These are phyloP conservation scores for Probosciger aterrimus DNA, from an alignment of 2,113 vertebrate genomes.

Conservation along the genomic window DNA sequence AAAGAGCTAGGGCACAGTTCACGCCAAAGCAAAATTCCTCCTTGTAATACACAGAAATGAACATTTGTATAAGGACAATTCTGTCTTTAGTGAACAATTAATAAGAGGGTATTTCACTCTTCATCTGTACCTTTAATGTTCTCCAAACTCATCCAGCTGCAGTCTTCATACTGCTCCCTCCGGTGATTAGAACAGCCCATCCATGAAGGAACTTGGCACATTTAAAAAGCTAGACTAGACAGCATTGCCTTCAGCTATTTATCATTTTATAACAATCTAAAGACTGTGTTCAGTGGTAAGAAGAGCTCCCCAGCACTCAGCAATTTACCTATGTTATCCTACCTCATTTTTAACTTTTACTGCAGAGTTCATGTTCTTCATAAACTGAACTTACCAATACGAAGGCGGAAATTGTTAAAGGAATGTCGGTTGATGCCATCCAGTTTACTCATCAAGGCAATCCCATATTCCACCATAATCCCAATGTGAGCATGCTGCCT, in stretches of 20 bases:
- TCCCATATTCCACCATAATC: constrained; percentile 95
- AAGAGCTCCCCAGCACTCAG: background rate
- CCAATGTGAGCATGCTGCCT: constrained; percentile 91
- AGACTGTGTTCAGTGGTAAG: too few species aligned
- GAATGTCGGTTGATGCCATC: constrained; percentile 98
- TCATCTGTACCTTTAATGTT: background rate
- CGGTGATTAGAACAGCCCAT: background rate
- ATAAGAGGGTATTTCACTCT: background rate
- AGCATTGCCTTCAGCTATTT: background rate
- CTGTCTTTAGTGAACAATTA: background rate
- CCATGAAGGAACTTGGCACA: accelerated
- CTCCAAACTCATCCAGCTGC: background rate
- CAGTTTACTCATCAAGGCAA: constrained; percentile 92
- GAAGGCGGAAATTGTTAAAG: constrained; percentile 93
- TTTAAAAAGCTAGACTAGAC: background rate
- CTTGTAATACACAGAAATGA: background rate
- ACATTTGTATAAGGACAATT: background rate
- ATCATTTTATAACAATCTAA: background rate
- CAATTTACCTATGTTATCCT: background rate
- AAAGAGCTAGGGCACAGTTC: background rate
- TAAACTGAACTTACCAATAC: constrained; percentile 82
- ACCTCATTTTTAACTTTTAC: background rate
- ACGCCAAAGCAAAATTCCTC: background rate
- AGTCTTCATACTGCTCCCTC: background rate
- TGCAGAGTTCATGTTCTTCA: accelerated